These are phyloP conservation scores for Rapana venosa DNA, from an alignment of 2,888 invertebrate species.

Conservation along the genomic window DNA sequence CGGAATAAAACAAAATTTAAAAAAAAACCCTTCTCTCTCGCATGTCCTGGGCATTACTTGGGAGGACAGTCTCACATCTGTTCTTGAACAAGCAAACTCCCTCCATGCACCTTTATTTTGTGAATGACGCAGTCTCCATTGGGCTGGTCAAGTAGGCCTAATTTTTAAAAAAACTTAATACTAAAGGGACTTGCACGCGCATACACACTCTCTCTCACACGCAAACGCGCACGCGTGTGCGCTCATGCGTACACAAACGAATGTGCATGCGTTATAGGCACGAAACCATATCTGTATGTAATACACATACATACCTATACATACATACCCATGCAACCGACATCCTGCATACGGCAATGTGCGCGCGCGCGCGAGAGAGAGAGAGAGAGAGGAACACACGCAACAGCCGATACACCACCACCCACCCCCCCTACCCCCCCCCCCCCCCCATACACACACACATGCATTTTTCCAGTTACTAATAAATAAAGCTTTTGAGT, in stretches of 20 bases:
- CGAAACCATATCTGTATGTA: no score
- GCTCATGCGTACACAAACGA: neutral
- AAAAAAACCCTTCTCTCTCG: no score
- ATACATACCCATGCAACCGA: neutral
- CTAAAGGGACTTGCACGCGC: neutral
- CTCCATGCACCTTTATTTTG: no score
- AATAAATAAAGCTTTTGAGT: neutral
- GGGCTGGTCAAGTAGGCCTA: no score
- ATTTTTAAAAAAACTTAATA: neutral
- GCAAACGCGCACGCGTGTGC: neutral
- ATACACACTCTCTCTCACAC: neutral
- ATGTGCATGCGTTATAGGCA: no score
- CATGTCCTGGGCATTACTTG: no score
- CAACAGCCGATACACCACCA: neutral
- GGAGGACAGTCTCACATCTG: no score
- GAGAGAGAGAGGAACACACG: neutral
- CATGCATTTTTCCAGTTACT: conserved; percentile 53
- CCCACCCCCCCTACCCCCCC: neutral
- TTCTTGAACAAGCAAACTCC: no score
- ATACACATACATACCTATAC: neutral
- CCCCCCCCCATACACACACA: conserved; percentile 20
- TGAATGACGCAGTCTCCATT: no score
- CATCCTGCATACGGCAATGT: neutral
- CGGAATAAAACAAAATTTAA: no score
- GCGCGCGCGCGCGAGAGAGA: neutral